Conservation (phyloP, 2,113 vertebrate species). For the Dinomys branickii region DNA sequence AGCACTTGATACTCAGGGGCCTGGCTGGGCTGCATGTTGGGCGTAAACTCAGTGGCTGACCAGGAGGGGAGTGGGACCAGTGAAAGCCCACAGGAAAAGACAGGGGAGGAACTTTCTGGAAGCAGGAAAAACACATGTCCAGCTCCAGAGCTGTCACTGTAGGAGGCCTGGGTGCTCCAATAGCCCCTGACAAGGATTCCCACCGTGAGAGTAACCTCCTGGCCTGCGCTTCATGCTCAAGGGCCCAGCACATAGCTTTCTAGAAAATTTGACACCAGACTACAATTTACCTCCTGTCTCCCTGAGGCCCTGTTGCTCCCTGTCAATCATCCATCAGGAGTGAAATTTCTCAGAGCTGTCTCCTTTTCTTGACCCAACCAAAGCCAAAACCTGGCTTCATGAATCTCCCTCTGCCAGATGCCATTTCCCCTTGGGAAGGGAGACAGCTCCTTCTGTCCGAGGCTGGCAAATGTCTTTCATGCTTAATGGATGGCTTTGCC, state of each 20-base stretch:
- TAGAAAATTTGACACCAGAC: background rate
- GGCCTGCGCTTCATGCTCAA: background rate
- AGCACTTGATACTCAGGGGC: background rate
- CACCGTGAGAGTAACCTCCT: rapidly evolving
- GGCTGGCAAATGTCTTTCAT: background rate
- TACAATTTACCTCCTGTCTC: background rate
- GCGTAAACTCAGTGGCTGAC: background rate
- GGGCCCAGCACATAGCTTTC: background rate
- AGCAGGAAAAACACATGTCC: background rate
- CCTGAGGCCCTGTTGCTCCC: background rate
- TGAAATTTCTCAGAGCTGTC: rapidly evolving
- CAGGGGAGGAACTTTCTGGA: background rate
- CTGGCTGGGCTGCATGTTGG: background rate
- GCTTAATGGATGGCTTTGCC: background rate
- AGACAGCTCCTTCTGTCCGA: background rate
- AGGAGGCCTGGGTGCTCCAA: background rate
- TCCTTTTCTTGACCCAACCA: background rate
- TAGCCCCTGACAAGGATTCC: background rate
- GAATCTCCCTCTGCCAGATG: background rate
- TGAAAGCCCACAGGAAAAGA: background rate
- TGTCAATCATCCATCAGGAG: background rate
- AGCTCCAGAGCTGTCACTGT: background rate
- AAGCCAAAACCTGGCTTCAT: background rate
- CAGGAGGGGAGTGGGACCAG: background rate
- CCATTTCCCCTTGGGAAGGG: background rate